phyloP scores from a whole-genome alignment of 2,888 invertebrate genomes.

The Standfussiana lucernea region DNA sequence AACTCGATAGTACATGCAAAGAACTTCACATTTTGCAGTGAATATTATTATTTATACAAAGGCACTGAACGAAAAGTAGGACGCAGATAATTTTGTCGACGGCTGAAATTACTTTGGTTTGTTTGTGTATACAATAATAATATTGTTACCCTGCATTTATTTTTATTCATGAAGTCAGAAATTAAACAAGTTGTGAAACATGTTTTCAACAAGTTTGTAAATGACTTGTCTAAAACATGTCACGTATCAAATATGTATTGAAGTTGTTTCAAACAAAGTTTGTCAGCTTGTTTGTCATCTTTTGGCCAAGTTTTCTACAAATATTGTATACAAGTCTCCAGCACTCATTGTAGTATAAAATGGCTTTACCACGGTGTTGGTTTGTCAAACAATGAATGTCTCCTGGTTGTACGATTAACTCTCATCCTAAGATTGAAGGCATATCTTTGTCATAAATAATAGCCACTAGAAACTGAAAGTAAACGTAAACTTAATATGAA shows the following conservation, averaged over 20 bases:
- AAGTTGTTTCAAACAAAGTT: too few species aligned
- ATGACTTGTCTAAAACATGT: too few species aligned
- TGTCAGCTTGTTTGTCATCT: too few species aligned
- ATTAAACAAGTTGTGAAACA: not conserved
- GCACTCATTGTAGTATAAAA: too few species aligned
- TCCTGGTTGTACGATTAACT: too few species aligned
- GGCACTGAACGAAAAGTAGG: constrained; percentile 28
- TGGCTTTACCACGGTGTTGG: too few species aligned
- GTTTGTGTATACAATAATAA: constrained; percentile 5
- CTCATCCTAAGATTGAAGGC: too few species aligned
- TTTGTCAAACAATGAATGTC: too few species aligned
- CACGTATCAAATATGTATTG: too few species aligned
- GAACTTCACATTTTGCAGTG: not conserved
- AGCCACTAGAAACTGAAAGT: not conserved
- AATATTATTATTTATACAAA: constrained; percentile 6
- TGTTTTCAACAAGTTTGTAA: too few species aligned
- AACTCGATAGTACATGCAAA: not conserved
- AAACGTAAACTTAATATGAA: not conserved
- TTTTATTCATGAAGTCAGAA: not conserved
- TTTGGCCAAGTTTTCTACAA: too few species aligned
- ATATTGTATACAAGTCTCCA: too few species aligned
- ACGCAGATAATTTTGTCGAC: constrained; percentile 16
- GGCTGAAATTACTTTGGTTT: constrained; percentile 12
- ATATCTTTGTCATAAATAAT: not conserved
- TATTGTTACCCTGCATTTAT: not conserved